Conservation (phyloP, 2,797 vertebrate genomes). For the Ctenopoma multispine region DNA sequence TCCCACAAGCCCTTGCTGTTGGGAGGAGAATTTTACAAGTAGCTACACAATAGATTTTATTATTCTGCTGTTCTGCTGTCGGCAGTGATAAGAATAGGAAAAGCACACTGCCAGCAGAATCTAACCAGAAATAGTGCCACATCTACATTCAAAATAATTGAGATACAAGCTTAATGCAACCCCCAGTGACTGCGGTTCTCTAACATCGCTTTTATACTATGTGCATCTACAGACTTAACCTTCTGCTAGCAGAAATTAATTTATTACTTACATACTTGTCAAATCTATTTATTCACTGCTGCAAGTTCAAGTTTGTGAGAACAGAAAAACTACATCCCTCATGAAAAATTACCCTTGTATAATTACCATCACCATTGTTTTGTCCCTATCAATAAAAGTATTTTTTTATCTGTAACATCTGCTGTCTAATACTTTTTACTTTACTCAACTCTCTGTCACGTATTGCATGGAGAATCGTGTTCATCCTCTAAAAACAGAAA, state of each 20-base stretch:
- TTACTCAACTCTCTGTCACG: too few species aligned
- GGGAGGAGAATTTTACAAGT: slow-evolving; percentile 68
- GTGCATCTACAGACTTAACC: not conserved
- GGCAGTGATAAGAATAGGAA: slow-evolving; percentile 62
- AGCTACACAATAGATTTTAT: slow-evolving; percentile 65
- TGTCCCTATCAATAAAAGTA: too few species aligned
- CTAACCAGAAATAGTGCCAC: slow-evolving; percentile 40
- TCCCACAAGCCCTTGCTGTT: slow-evolving; percentile 49
- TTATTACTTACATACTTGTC: not conserved
- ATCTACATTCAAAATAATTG: slow-evolving; percentile 61
- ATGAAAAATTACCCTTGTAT: too few species aligned
- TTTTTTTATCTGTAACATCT: not conserved
- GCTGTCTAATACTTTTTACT: not conserved
- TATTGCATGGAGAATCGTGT: too few species aligned
- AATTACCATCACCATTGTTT: too few species aligned
- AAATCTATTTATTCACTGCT: too few species aligned
- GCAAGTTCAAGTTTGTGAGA: too few species aligned
- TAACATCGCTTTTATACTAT: not conserved
- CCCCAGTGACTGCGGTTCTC: slow-evolving; percentile 9
- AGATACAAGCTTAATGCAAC: slow-evolving; percentile 37
- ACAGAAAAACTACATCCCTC: too few species aligned
- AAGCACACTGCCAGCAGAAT: slow-evolving; percentile 63
- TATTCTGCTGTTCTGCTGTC: slow-evolving; percentile 65
- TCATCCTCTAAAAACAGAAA: not conserved
- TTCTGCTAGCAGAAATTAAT: slow-evolving; percentile 3